These are phyloP conservation scores for Campylomormyrus tamandua DNA, from an alignment of 2,113 vertebrate species.

Conservation along the genomic window DNA sequence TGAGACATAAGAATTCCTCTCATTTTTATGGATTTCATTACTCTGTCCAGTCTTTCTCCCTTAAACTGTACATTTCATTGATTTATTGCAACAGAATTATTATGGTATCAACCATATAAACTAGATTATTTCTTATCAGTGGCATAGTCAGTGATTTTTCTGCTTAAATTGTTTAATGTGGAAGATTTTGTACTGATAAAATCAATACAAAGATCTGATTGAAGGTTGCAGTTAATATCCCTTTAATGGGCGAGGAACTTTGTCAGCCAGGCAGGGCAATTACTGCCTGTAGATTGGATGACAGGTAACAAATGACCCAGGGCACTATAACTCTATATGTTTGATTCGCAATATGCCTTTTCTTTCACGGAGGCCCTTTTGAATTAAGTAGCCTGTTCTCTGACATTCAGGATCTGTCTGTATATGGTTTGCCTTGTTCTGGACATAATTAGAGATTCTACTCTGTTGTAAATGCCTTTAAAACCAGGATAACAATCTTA, in stretches of 20 bases:
- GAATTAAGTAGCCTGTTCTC: background rate
- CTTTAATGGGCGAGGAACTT: background rate
- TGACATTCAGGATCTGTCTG: background rate
- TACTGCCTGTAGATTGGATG: background rate
- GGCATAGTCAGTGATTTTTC: background rate
- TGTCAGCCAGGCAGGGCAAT: background rate
- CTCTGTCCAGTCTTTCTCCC: background rate
- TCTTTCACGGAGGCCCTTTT: background rate
- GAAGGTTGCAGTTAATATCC: background rate
- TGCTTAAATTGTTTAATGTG: background rate
- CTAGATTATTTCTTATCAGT: background rate
- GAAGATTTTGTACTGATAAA: background rate
- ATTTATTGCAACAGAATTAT: background rate
- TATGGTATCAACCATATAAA: background rate
- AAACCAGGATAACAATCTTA: conserved; percentile 16
- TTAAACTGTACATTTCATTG: background rate
- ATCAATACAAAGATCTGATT: background rate
- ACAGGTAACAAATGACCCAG: background rate
- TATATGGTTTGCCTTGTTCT: background rate
- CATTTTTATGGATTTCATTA: conserved; percentile 22
- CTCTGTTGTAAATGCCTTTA: background rate
- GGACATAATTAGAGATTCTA: conserved; percentile 1
- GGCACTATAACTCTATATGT: background rate
- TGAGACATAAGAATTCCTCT: background rate
- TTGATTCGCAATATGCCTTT: background rate